A percentile compares a stretch with the other conserved stretches of the same genome.
Conservation (phyloP, 2,888 invertebrate species). For the Dynastes tityus region DNA sequence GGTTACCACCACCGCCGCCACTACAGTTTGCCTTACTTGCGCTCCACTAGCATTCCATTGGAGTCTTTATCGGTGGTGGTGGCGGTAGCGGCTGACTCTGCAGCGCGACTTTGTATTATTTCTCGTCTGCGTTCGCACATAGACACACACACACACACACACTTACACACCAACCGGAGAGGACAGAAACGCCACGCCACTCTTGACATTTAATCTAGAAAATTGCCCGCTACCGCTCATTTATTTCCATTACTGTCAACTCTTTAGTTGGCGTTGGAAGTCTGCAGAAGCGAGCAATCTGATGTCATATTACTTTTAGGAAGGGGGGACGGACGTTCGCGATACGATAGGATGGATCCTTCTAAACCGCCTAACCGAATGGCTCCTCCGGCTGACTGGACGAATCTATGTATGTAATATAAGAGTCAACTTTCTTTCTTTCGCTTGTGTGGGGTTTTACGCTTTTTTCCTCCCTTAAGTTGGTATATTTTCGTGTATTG, state of each 20-base stretch:
- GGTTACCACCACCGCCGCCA: not conserved
- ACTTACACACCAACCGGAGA: conserved; percentile 19
- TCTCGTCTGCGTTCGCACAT: conserved; percentile 62
- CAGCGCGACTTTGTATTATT: conserved; percentile 31
- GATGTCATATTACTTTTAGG: conserved; percentile 68
- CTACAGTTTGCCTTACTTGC: too few relatives aligned
- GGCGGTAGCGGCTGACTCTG: not conserved
- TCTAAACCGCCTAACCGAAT: not conserved
- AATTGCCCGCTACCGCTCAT: conserved; percentile 70
- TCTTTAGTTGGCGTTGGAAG: conserved; percentile 68
- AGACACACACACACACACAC: too few relatives aligned
- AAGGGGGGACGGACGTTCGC: conserved; percentile 7
- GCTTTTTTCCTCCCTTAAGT: conserved; percentile 5
- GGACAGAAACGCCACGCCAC: conserved; percentile 67
- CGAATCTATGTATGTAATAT: conserved; percentile 17
- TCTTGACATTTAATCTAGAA: conserved; percentile 79
- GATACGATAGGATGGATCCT: conserved; percentile 27
- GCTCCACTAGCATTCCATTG: too few relatives aligned
- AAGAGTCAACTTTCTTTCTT: conserved; percentile 21
- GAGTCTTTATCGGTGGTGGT: conserved; percentile 4
- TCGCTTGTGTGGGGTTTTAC: not conserved
- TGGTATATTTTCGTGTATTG: conserved; percentile 17
- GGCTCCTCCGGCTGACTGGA: not conserved
- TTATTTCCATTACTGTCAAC: conserved; percentile 67
- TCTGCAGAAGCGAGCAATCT: conserved; percentile 65